Conservation (phyloP, 1,140 invertebrate genomes). For the Pteromalus puparum region DNA sequence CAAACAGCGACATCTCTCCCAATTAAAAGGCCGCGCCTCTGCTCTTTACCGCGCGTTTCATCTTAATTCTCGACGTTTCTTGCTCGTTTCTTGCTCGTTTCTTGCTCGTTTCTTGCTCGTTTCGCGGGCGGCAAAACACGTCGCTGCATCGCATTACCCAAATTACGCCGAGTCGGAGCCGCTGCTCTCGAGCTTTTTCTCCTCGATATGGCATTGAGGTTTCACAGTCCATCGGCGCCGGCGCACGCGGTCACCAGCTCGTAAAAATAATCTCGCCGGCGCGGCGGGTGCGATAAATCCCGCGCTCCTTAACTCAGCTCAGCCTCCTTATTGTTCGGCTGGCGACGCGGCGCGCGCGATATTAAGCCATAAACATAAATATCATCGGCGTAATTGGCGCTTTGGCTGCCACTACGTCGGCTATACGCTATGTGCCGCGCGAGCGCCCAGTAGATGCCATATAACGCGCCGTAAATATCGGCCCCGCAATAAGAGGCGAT, state of each 20-base stretch:
- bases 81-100: too few species aligned
- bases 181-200: background rate
- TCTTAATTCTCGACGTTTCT: conserved; percentile 36
- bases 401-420: too few species aligned
- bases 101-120: conserved; percentile 22
- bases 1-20: background rate
- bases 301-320: background rate
- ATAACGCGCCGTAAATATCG: conserved; percentile 4
- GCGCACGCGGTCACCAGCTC: background rate
- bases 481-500: background rate
- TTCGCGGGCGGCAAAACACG: background rate
- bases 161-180: background rate
- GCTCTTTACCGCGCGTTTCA: background rate
- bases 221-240: background rate
- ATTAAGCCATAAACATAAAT: conserved; percentile 2
- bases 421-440: too few species aligned
- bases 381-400: background rate
- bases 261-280: background rate
- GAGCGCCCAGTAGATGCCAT: too few species aligned
- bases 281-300: background rate
- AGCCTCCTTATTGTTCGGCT: too few species aligned
- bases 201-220: background rate
- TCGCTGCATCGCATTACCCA: conserved; percentile 20
- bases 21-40: background rate
- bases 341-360: background rate